Percentiles rank a stretch among this genome's conserved stretches.
Conservation (phyloP, 2,797 vertebrate genomes). For the Acipenser ruthenus region DNA sequence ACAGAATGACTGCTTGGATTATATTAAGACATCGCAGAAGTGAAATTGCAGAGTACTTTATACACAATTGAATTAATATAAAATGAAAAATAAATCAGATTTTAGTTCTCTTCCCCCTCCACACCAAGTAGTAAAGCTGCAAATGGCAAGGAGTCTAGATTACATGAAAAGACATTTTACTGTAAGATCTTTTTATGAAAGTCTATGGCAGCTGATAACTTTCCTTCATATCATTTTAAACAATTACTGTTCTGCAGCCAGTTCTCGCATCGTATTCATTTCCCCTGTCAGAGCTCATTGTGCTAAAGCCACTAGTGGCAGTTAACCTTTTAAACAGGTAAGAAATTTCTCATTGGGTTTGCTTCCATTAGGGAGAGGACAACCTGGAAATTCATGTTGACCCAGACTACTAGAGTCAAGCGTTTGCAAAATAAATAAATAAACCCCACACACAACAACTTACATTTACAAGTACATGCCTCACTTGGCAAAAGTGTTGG, state of each 20-base stretch:
- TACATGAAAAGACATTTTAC: constrained; percentile 53
- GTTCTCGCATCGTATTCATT: neutral
- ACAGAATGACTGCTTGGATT: neutral
- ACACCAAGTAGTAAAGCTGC: neutral
- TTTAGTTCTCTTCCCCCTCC: constrained; percentile 28
- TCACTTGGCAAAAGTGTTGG: no score
- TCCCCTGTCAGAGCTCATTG: neutral
- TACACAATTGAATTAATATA: constrained; percentile 60
- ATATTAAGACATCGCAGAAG: neutral
- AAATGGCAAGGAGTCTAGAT: constrained; percentile 28
- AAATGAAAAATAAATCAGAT: constrained; percentile 58
- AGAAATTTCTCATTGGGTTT: neutral
- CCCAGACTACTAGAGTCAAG: neutral
- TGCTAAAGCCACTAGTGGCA: neutral
- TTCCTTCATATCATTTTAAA: constrained; percentile 36
- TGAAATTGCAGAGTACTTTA: constrained; percentile 41
- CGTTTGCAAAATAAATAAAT: no score
- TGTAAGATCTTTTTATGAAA: constrained; percentile 22
- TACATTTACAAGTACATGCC: no score
- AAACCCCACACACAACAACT: no score
- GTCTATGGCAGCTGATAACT: constrained; percentile 44
- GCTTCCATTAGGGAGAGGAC: neutral
- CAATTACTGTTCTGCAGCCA: neutral
- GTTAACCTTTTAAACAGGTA: neutral
- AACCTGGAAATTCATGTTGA: neutral